Base-by-base conservation (phyloP, 2,888 invertebrate genomes). In the Lordiphosa andalusiaca region DNA sequence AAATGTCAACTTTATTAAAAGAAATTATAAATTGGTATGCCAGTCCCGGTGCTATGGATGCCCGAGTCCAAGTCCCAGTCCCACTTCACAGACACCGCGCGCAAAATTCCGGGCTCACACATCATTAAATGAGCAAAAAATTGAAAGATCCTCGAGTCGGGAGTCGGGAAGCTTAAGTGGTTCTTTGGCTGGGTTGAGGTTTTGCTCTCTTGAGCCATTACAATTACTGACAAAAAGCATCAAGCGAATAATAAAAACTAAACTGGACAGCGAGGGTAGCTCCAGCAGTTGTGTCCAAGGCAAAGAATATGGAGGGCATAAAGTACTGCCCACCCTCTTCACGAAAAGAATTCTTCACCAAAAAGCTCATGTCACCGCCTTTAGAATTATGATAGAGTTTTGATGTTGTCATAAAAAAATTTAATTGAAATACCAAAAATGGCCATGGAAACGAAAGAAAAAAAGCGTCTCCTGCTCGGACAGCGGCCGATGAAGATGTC, bases 351-450 rank as follows among this genome's bases (percentile, higher is more conserved):
- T 41, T 65, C 52, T 48, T 50, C 40, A 61, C 42, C 64, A 69
- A 61, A 69, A 69, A 78, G 71, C 78, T 69, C 82, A 78, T 71
- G 83, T 82, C 80, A 76, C 52, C 54, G 63, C 73, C 62, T 80
- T 82, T 80, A 82, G 80, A 80, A 83, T 86, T 86, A 86, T 85
- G 86, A 86, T 86, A 86, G 81, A 84, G 83, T 86, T 84, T 86
- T 86, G 84, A 86, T 86, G 84, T 84, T 86, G 84, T 83, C 82
- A 87, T 85, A 85, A 87, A 86, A 84, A 87, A 86, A 86, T 86
- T 87, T 87, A 87, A 87, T 87, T 87, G 87, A 87, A 87, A 87
- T 87, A 86, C 86, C 87, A 85, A 86, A 87, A 87, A 86, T 84
- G 86, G 87, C 75, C 76, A 73, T 67, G 81, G 62, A 73, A 69